Evolutionary conservation across 2,888 invertebrate species (phyloP), one percentile per base, ranked within the genome.

Genomic region (Priocnemis perturbator): DNA sequence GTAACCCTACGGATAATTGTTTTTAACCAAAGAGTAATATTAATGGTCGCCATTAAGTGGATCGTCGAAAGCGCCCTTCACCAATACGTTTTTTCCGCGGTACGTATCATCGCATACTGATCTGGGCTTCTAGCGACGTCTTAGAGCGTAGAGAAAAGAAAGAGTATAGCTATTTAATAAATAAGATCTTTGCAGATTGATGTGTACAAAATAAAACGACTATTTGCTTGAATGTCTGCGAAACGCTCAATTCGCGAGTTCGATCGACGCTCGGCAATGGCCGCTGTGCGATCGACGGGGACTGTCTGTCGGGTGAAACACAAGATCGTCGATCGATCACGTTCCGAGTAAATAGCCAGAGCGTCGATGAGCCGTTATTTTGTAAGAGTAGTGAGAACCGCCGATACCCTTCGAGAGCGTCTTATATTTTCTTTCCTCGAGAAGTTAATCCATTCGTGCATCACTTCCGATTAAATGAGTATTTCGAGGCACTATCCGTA

Each of bases 11-110:
- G 77, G 76, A 76, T 80, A 83, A 83, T 85, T 82, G 83, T 87
- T 86, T 85, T 82, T 85, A 87, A 86, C 87, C 87, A 87, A 87
- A 87, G 86, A 87, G 78, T 87, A 87, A 84, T 83, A 81, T 85
- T 86, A 79, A 71, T 74, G 76, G 72, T 61, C 67, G 73, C 65
- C 57, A 59, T 69, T 66, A 58, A 68, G 55, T 30, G 48, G 66
- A 59, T 60, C 61, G 66, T 68, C 69, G 68, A 67, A 56, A 53
- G 56, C 66, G 67, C 67, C 58, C 60, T 60, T 72, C 69, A 62
- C 60, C 74, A 57, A 72, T 62, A 72, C 55, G 62, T 70, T 69
- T 73, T 62, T 60, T 57, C 64, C 67, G 68, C 64, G 59, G 72
- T 67, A 71, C 72, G 66, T 74, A 63, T 55, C 62, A 71, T 76